These are phyloP conservation scores for Apis laboriosa DNA, from an alignment of 1,140 invertebrate species.

Conservation along the genomic window DNA sequence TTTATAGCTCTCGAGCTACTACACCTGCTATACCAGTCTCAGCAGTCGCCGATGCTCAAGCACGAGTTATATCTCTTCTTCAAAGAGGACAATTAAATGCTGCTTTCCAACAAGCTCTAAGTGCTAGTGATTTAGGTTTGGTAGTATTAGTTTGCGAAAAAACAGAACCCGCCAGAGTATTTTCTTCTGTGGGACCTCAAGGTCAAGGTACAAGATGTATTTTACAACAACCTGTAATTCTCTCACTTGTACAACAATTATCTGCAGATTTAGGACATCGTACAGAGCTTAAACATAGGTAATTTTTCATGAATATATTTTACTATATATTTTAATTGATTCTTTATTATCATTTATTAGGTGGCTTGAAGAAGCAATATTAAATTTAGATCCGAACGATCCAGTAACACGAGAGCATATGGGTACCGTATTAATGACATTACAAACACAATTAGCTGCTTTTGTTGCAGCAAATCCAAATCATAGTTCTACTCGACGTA, in stretches of 20 bases:
- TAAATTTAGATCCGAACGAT: constrained; percentile 89
- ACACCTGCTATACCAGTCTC: constrained; percentile 75
- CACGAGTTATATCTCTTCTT: constrained; percentile 88
- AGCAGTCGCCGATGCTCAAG: constrained; percentile 79
- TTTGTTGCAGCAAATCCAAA: constrained; percentile 87
- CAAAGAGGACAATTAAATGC: constrained; percentile 89
- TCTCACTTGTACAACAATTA: constrained; percentile 96
- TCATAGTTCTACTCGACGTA: constrained; percentile 85
- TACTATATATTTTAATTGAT: background rate
- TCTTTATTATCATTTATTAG: constrained; percentile 77
- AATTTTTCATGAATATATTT: constrained; percentile 45
- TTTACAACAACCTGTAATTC: constrained; percentile 89
- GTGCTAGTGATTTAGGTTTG: constrained; percentile 90
- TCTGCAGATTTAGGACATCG: constrained; percentile 91
- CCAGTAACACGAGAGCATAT: constrained; percentile 91
- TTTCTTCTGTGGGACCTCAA: constrained; percentile 83
- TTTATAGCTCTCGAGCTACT: constrained; percentile 82
- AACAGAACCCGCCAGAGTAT: constrained; percentile 89
- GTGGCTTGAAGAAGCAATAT: constrained; percentile 93
- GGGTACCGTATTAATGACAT: constrained; percentile 87
- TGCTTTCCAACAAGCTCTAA: constrained; percentile 94
- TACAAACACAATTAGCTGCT: constrained; percentile 87
- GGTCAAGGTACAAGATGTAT: constrained; percentile 71
- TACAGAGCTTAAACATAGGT: constrained; percentile 95
- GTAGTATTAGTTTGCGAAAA: constrained; percentile 92